phyloP scores from a whole-genome alignment of 2,888 invertebrate genomes.

The Prenolepis imparis region DNA sequence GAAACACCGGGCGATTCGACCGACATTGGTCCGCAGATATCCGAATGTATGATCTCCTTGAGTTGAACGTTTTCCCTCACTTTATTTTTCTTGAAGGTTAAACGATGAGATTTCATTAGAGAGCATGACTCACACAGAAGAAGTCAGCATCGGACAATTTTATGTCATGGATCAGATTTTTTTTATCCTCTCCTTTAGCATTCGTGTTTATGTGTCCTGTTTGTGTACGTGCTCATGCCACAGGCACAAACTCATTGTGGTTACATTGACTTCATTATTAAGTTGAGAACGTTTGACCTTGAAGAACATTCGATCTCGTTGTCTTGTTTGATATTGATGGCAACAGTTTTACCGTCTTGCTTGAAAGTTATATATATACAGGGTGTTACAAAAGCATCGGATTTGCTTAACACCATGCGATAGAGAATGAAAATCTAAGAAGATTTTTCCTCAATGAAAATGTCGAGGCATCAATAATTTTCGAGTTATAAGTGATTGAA shows the following conservation, averaged over 20 bases:
- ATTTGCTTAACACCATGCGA: too few relatives aligned
- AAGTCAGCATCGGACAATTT: not conserved
- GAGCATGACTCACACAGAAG: slow-evolving; percentile 22
- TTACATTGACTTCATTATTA: not conserved
- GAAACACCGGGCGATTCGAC: slow-evolving; percentile 33
- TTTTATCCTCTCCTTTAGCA: not conserved
- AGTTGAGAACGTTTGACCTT: not conserved
- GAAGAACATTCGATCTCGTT: slow-evolving; percentile 6
- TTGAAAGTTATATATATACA: too few relatives aligned
- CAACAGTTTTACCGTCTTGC: too few relatives aligned
- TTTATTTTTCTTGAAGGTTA: not conserved
- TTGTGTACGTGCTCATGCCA: slow-evolving; percentile 16
- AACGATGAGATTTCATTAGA: not conserved
- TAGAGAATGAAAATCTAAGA: too few relatives aligned
- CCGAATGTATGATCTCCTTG: slow-evolving; percentile 45
- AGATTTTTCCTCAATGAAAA: too few relatives aligned
- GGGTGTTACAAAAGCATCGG: too few relatives aligned
- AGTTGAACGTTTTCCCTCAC: not conserved
- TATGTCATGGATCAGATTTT: not conserved
- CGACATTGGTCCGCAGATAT: slow-evolving; percentile 63
- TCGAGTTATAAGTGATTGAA: too few relatives aligned
- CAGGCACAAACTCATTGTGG: not conserved
- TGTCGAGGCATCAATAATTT: too few relatives aligned
- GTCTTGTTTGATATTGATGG: too few relatives aligned
- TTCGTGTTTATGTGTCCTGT: not conserved